These are phyloP conservation scores for Ferdinandea cuprea DNA, from an alignment of 2,888 invertebrate species.

Conservation along the genomic window DNA sequence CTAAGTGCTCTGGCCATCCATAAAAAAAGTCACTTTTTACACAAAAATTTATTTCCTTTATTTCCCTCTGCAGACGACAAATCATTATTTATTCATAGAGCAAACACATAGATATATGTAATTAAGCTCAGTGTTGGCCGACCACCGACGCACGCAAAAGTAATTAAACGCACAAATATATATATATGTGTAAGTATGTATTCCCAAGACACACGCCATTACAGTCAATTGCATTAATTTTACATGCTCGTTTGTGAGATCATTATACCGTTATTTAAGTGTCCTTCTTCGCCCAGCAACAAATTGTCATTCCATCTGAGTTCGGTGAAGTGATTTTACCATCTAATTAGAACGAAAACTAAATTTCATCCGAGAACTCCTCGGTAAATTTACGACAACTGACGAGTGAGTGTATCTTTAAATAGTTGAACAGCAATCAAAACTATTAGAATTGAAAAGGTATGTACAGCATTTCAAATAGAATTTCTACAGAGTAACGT, in stretches of 20 bases:
- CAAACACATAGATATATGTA: slow-evolving; percentile 26
- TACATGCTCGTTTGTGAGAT: slow-evolving; percentile 1
- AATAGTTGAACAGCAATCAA: slow-evolving; percentile 19
- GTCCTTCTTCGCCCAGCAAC: neutral
- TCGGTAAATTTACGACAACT: no score
- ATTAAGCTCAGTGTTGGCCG: no score
- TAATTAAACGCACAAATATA: slow-evolving; percentile 23
- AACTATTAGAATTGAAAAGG: slow-evolving; percentile 46
- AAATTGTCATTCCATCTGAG: no score
- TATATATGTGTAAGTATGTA: no score
- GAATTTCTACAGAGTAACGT: slow-evolving; percentile 21
- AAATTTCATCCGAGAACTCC: no score
- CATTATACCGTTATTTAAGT: slow-evolving; percentile 22
- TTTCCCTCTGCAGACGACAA: slow-evolving; percentile 4
- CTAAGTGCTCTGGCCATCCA: no score
- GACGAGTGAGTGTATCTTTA: no score
- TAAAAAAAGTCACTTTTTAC: no score
- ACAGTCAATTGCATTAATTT: neutral
- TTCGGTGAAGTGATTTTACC: no score
- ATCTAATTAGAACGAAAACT: no score
- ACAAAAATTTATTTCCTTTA: neutral
- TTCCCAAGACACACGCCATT: neutral
- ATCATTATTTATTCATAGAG: slow-evolving; percentile 17
- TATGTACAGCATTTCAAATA: slow-evolving; percentile 32
- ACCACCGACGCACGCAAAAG: slow-evolving; percentile 17